These are phyloP conservation scores for Microplitis manilae DNA, from an alignment of 2,888 invertebrate species.

Conservation along the genomic window DNA sequence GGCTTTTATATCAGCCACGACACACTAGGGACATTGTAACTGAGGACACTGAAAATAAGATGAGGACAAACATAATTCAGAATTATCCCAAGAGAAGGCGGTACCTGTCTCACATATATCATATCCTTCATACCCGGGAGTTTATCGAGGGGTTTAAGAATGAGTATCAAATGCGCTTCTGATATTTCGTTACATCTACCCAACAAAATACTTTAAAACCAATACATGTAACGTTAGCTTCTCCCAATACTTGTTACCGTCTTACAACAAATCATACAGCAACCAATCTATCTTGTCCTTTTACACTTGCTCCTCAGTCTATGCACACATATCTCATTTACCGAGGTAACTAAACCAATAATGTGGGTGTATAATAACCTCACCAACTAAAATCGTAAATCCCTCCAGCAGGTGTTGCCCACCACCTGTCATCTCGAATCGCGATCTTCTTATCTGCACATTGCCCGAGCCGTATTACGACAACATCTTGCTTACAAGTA, in stretches of 20 bases:
- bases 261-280: not conserved
- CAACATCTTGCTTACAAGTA: not conserved
- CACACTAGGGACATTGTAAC: slow-evolving; percentile 32
- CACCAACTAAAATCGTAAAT: slow-evolving; percentile 53
- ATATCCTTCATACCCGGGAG: slow-evolving; percentile 55
- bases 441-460: not conserved
- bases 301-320: not conserved
- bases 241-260: not conserved
- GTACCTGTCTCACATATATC: slow-evolving; percentile 64
- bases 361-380: slow-evolving; percentile 44
- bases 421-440: slow-evolving; percentile 57
- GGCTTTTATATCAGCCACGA: slow-evolving; percentile 30
- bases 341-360: slow-evolving; percentile 23
- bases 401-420: slow-evolving; percentile 58
- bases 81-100: slow-evolving; percentile 66
- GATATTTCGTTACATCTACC: slow-evolving; percentile 6
- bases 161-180: slow-evolving; percentile 43
- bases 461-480: not conserved
- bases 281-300: not conserved
- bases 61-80: slow-evolving; percentile 69
- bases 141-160: slow-evolving; percentile 51
- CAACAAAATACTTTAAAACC: not conserved
- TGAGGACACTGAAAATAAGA: slow-evolving; percentile 51
- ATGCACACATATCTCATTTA: not conserved
- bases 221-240: not conserved